Evolutionary conservation across 1,140 invertebrate species (phyloP).

Genomic region (Drosophila kohkoa): DNA sequence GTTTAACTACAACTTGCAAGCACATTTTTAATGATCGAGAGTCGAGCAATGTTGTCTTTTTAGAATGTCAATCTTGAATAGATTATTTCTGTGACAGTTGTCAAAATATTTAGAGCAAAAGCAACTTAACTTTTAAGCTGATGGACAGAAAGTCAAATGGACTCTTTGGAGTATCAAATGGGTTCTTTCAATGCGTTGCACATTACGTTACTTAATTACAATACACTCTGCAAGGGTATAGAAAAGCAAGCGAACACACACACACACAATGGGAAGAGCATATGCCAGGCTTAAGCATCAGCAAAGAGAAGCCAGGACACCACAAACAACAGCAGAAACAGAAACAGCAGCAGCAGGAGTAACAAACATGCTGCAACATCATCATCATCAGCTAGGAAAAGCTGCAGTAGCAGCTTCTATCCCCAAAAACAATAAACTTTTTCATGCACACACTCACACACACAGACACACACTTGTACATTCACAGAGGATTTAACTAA

Average conservation of each 20-base stretch:
- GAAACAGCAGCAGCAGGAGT: slow-evolving; percentile 21
- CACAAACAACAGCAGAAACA: slow-evolving; percentile 14
- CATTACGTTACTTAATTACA: slow-evolving; percentile 1
- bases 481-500: slow-evolving; percentile 67
- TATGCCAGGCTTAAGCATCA: slow-evolving; percentile 25
- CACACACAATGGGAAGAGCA: slow-evolving; percentile 2
- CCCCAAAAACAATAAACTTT: slow-evolving; percentile 70
- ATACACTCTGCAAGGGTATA: neutral
- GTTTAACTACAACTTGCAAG: no score
- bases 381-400: slow-evolving; percentile 22
- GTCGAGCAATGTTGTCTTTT: no score
- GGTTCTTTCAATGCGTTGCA: neutral
- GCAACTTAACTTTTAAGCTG: no score
- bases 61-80: no score
- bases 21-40: no score
- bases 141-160: no score
- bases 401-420: slow-evolving; percentile 28
- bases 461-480: slow-evolving; percentile 18
- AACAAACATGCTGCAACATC: slow-evolving; percentile 11
- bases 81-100: no score
- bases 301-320: slow-evolving; percentile 23
- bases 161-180: neutral
- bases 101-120: no score
- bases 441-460: slow-evolving; percentile 21
- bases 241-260: neutral